Conservation (phyloP, 2,113 vertebrate genomes). For the Aplodontia rufa region DNA sequence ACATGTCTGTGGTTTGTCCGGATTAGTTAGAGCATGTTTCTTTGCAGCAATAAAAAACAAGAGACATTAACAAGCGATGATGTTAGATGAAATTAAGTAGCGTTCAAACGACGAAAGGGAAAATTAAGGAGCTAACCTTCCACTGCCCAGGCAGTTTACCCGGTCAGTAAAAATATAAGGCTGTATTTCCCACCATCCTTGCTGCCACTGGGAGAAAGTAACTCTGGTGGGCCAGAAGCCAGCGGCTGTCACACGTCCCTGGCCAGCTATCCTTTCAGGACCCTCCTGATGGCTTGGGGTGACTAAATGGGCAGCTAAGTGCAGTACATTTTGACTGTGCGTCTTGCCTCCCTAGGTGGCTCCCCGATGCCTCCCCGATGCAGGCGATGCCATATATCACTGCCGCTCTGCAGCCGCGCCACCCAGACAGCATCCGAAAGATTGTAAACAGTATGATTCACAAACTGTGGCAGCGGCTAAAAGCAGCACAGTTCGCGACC, state of each 20-base stretch:
- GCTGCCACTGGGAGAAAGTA: background rate
- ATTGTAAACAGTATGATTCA: slow-evolving; percentile 74
- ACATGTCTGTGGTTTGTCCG: slow-evolving; percentile 50
- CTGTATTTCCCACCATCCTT: background rate
- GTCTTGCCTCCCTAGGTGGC: accelerated
- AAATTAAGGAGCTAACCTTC: slow-evolving; percentile 52
- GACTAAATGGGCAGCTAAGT: background rate
- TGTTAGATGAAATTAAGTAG: slow-evolving; percentile 60
- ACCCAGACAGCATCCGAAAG: slow-evolving; percentile 61
- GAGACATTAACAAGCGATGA: slow-evolving; percentile 66
- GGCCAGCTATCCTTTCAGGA: background rate
- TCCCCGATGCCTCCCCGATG: background rate
- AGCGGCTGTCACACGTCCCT: background rate
- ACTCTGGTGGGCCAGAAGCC: background rate
- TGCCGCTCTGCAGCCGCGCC: background rate
- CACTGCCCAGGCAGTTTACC: background rate
- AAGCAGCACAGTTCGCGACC: slow-evolving; percentile 56
- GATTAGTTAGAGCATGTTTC: slow-evolving; percentile 53
- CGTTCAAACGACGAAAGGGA: slow-evolving; percentile 35
- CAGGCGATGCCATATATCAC: slow-evolving; percentile 43
- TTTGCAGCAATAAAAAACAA: slow-evolving; percentile 63
- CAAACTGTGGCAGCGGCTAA: slow-evolving; percentile 67
- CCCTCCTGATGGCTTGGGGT: background rate
- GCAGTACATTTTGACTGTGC: background rate
- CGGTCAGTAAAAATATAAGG: slow-evolving; percentile 38